These are phyloP conservation scores for Hippoglossus hippoglossus DNA, from an alignment of 2,797 vertebrate species.

Conservation along the genomic window DNA sequence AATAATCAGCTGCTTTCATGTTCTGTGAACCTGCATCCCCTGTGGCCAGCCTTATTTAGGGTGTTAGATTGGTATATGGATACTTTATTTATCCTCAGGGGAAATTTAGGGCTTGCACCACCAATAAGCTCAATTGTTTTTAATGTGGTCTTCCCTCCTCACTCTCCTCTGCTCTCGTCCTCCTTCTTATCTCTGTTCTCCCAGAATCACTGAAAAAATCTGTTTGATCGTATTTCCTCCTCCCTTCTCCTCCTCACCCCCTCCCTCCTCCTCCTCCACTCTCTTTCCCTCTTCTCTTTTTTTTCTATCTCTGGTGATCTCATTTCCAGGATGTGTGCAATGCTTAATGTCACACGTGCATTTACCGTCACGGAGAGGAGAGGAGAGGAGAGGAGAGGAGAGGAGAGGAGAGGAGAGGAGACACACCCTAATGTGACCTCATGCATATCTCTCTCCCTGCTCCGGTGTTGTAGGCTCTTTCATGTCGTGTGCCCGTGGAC, in stretches of 20 bases:
- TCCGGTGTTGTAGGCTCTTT: constrained; percentile 26
- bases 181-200: constrained; percentile 51
- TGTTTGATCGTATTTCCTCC: constrained; percentile 49
- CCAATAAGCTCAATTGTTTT: background rate
- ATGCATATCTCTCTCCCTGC: constrained; percentile 28
- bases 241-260: constrained; percentile 10
- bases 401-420: constrained; percentile 31
- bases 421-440: constrained; percentile 70
- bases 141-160: no score
- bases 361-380: constrained; percentile 53
- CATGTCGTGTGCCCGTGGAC: constrained; percentile 28
- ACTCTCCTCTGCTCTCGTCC: constrained; percentile 12
- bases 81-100: background rate
- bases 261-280: constrained; percentile 10
- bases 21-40: constrained; percentile 11
- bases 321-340: constrained; percentile 73
- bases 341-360: constrained; percentile 45
- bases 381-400: background rate
- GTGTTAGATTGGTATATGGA: no score
- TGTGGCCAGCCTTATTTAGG: constrained; percentile 5
- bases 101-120: background rate
- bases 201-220: constrained; percentile 50
- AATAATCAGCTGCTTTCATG: constrained; percentile 12
- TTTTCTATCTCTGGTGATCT: constrained; percentile 52
- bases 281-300: constrained; percentile 1